Base-by-base conservation (phyloP, 2,797 vertebrate genomes). In the Spizella passerina region DNA sequence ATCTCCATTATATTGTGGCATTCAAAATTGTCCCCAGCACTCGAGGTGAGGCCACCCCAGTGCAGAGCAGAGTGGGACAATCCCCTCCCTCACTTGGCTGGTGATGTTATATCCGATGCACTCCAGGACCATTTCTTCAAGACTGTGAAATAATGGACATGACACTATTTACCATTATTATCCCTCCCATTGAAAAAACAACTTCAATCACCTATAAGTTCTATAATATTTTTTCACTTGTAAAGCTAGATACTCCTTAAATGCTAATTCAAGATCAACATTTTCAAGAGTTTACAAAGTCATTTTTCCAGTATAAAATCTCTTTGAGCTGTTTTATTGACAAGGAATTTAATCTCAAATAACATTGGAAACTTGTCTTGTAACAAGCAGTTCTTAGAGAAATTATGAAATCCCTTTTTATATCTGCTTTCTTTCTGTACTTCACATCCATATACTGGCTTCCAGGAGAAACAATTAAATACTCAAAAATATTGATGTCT, bases 21-120 rank as follows among this genome's bases (percentile, higher is more conserved):
- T 19, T 10, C 64, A 32, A 50, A 69, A 26, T 8, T 50, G 29
- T 2, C 12, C 27, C 34, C 32, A 44, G 30, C 4, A 50, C 26
- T 39, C 0, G 1, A 70, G 50, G 32, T 44, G 70, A 69, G 29
- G 29, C 16, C 13, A 6, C 14, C 7, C 7, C 17, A 56, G 23
- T 9, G 22, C 41, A 76, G 56, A 63, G 23, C n/a, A 82, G 36
- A 56, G 3, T 0, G 0, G 30, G 55, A 55, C 36, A 63, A 39
- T 57, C 20, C 12, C 56, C 20, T 69, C 56, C 23, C 38, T 63
- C 4, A 0, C 7, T 3, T 4, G 2, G n/a, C 11, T 43, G 43
- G 23, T 0, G 0, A 20, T 49, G 10, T 19, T 75, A 13, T 21
- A 3, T 8, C n/a, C 21, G 47, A 15, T 24, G 63, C 9, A 29